phyloP scores from a whole-genome alignment of 2,113 vertebrate genomes.

The Nyctibius bracteatus region DNA sequence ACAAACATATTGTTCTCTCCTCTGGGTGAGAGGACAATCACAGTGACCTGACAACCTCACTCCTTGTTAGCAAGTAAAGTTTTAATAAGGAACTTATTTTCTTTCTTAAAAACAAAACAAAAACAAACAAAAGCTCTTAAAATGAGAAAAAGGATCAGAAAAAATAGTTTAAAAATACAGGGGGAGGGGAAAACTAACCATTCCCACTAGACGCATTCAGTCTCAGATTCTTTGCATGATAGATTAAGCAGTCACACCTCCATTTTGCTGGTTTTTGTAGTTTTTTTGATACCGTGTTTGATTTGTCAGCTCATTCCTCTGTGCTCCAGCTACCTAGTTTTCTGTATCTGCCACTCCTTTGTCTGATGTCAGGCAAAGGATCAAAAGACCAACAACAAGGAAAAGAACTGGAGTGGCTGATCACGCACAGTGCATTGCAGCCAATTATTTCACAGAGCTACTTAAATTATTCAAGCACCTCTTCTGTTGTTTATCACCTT shows the following conservation, averaged over 20 bases:
- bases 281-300: neutral
- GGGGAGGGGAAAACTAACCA: neutral
- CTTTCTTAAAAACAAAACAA: neutral
- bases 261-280: neutral
- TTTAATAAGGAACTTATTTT: neutral
- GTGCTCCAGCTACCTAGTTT: neutral
- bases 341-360: neutral
- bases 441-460: conserved; percentile 8
- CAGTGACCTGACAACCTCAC: neutral
- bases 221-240: neutral
- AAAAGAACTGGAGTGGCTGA: neutral
- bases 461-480: neutral
- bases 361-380: neutral
- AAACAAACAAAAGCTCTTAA: neutral
- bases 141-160: neutral
- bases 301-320: neutral
- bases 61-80: neutral
- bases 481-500: neutral
- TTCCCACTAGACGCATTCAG: neutral
- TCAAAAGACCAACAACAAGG: neutral
- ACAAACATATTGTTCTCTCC: neutral
- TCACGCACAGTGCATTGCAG: neutral
- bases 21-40: neutral
- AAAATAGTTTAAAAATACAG: neutral
- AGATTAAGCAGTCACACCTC: neutral